Percentiles rank a stretch among this genome's conserved stretches.
Conservation (phyloP, 2,888 invertebrate species). For the Vesta saturnalis region DNA sequence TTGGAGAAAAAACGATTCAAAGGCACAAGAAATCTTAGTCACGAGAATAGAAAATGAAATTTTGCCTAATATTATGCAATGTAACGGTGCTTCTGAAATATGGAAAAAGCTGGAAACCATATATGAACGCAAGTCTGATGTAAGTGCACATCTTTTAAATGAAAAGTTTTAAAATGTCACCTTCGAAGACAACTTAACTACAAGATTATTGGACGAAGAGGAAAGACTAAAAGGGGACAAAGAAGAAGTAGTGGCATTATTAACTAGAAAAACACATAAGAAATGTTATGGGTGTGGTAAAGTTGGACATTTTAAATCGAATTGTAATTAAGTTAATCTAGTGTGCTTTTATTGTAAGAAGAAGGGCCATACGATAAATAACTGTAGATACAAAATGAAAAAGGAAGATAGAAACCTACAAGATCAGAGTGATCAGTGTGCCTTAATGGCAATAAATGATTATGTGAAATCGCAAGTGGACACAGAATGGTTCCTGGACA, state of each 20-base stretch:
- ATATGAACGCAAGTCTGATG: not conserved
- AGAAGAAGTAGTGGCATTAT: no score
- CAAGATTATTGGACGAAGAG: not conserved
- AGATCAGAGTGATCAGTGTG: not conserved
- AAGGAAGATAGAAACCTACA: not conserved
- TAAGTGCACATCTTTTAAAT: no score
- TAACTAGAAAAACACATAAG: not conserved
- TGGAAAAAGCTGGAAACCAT: not conserved
- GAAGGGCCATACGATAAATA: no score
- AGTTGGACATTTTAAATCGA: not conserved
- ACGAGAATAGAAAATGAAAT: not conserved
- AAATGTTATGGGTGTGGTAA: not conserved
- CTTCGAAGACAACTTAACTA: not conserved
- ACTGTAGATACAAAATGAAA: not conserved
- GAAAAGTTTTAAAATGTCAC: not conserved
- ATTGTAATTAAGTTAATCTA: not conserved
- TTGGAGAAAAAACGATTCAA: not conserved
- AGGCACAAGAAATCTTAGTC: not conserved
- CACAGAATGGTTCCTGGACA: not conserved
- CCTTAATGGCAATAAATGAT: not conserved
- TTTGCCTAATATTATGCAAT: not conserved
- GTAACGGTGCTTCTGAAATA: not conserved
- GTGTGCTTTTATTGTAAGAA: not conserved
- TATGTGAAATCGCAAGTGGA: not conserved
- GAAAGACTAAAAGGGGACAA: not conserved